Evolutionary conservation across 2,113 vertebrate genomes (phyloP), one percentile per base, ranked within the genome.

Genomic region (Onychostruthus taczanowskii): DNA sequence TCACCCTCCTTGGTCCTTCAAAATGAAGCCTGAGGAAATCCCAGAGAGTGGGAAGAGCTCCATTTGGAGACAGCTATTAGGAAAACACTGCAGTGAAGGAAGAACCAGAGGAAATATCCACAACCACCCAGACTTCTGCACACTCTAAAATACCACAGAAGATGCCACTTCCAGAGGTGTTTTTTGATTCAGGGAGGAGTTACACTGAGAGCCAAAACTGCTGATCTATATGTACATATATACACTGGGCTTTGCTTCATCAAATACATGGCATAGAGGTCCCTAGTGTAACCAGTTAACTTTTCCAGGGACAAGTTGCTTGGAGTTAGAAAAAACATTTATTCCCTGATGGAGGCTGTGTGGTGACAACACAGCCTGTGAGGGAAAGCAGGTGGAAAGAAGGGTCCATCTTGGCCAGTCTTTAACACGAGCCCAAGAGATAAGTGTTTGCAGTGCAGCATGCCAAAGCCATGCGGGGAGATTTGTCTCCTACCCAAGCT

Each of bases 401-500:
- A 85, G 70, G 67, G 89, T 94, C 89, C n/a, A 5, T 76, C 84
- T 84, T 93, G 91, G 89, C 77, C 74, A 53, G 89, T 47, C 44
- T 92, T 76, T 94, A 87, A 33, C 69, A 75, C 0, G 2, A 94
- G 89, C 93, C 87, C 91, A 33, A 94, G 87, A 89, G 77, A 87
- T 95, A 97, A 96, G 95, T 53, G 93, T 93, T 95, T 97, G 84
- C 93, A 94, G 24, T n/a, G 46, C 66, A 41, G 74, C 81, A 69
- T 90, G 95, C 95, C 96, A 96, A 91, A 96, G 80, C 3, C 8
- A 72, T 20, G 91, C 23, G 9, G 91, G 93, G 93, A 92, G 44
- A 58, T 94, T 97, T 96, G 89, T 97, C 91, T 96, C 87, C 89
- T 91, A 73, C 94, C 94, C 95, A 95, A 95, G 95, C 84, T 93